Conservation (phyloP, 2,113 vertebrate genomes). For the Haemorhous mexicanus region DNA sequence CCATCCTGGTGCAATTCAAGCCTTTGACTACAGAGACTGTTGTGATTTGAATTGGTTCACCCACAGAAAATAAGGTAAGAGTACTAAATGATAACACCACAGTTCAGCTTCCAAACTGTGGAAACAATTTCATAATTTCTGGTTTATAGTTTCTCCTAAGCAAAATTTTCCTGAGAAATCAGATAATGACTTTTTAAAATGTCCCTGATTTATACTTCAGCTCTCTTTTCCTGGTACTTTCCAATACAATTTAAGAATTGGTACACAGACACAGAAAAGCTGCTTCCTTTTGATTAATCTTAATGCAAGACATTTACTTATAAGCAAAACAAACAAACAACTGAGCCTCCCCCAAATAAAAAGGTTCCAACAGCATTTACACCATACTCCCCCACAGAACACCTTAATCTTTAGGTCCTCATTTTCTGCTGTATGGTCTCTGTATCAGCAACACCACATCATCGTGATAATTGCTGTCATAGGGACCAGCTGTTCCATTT, state of each 20-base stretch:
- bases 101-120: background rate
- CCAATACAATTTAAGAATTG: background rate
- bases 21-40: background rate
- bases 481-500: background rate
- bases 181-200: background rate
- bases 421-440: background rate
- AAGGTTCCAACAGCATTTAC: background rate
- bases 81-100: background rate
- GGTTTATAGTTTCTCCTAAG: background rate
- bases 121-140: background rate
- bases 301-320: background rate
- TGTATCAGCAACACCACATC: background rate
- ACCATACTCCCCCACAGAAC: background rate
- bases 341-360: accelerated
- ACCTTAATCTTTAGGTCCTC: background rate
- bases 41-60: background rate
- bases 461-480: background rate
- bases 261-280: background rate
- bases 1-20: background rate
- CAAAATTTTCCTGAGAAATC: background rate
- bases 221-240: background rate
- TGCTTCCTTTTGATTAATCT: background rate
- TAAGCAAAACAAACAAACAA: background rate
- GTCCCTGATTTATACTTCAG: background rate
- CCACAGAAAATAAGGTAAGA: background rate